A percentile compares a stretch with the other conserved stretches of the same genome.
Conservation (phyloP, 1,140 invertebrate species). For the Neelides sp. region DNA sequence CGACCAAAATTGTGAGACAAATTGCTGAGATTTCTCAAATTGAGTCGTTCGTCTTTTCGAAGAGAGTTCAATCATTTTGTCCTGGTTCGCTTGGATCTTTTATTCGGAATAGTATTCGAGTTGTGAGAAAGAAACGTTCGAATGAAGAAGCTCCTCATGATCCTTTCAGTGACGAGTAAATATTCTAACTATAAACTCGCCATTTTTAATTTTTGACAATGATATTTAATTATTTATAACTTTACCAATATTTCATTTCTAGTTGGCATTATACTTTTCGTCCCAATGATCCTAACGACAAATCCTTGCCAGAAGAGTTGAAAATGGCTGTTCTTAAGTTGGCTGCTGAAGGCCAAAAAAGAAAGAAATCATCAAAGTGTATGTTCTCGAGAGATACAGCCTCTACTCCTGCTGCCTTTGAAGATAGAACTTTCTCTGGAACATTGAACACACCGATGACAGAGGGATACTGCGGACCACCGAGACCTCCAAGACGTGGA, state of each 20-base stretch:
- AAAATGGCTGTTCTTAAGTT: constrained; percentile 20
- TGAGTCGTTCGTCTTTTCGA: constrained; percentile 29
- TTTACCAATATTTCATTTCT: not conserved
- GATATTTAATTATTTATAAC: not conserved
- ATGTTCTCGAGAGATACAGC: too few species aligned
- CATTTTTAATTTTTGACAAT: not conserved
- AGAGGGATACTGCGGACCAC: too few species aligned
- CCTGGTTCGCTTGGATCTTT: constrained; percentile 20
- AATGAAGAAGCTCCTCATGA: not conserved
- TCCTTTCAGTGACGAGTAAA: constrained; percentile 9
- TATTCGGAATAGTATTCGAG: constrained; percentile 24
- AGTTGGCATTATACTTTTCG: constrained; percentile 19
- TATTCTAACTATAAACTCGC: not conserved
- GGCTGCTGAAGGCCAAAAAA: constrained; percentile 19
- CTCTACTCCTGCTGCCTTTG: too few species aligned
- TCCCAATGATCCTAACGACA: constrained; percentile 30
- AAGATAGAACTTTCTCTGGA: too few species aligned
- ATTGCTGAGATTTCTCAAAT: constrained; percentile 30
- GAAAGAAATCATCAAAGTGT: too few species aligned
- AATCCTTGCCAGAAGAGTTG: constrained; percentile 22
- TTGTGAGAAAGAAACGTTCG: constrained; percentile 9
- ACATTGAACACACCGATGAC: too few species aligned
- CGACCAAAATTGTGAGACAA: constrained; percentile 63
- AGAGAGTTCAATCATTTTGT: constrained; percentile 28
- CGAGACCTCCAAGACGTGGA: too few species aligned